These are phyloP conservation scores for Coreoperca whiteheadi DNA, from an alignment of 2,113 vertebrate species.

Conservation along the genomic window DNA sequence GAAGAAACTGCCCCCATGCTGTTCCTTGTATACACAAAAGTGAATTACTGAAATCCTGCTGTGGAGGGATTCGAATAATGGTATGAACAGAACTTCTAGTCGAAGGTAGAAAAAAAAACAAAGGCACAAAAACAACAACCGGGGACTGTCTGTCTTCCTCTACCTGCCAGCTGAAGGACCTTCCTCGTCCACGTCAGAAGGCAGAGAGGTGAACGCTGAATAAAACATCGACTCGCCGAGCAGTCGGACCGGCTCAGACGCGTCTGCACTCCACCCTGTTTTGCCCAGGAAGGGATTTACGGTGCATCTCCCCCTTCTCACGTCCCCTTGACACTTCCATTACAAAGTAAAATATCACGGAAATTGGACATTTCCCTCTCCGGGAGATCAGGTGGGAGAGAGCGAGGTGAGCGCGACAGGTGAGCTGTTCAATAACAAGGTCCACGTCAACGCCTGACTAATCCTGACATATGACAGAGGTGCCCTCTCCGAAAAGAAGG, in stretches of 20 bases:
- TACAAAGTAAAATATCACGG: slow-evolving; percentile 75
- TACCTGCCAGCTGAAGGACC: slow-evolving; percentile 12
- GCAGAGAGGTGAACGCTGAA: slow-evolving; percentile 54
- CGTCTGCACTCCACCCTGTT: slow-evolving; percentile 19
- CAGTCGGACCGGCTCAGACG: slow-evolving; percentile 32
- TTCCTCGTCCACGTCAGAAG: slow-evolving; percentile 11
- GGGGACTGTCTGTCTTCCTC: background rate
- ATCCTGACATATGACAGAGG: slow-evolving; percentile 64
- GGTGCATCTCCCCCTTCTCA: slow-evolving; percentile 51
- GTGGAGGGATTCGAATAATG: background rate
- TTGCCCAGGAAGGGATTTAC: slow-evolving; percentile 61
- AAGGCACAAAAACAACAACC: background rate
- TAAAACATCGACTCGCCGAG: slow-evolving; percentile 64
- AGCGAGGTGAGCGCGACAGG: slow-evolving; percentile 42
- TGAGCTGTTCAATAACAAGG: slow-evolving; percentile 65
- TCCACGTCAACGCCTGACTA: slow-evolving; percentile 48
- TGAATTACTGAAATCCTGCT: background rate
- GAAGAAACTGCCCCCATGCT: no score
- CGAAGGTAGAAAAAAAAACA: background rate
- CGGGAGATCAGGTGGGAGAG: slow-evolving; percentile 47
- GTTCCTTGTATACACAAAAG: no score
- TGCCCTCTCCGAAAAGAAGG: slow-evolving; percentile 39
- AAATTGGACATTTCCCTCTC: slow-evolving; percentile 63
- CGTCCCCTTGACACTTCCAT: slow-evolving; percentile 69
- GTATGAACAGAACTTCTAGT: background rate